These are phyloP conservation scores for Onychorhynchus coronatus DNA, from an alignment of 2,113 vertebrate species.

Conservation along the genomic window DNA sequence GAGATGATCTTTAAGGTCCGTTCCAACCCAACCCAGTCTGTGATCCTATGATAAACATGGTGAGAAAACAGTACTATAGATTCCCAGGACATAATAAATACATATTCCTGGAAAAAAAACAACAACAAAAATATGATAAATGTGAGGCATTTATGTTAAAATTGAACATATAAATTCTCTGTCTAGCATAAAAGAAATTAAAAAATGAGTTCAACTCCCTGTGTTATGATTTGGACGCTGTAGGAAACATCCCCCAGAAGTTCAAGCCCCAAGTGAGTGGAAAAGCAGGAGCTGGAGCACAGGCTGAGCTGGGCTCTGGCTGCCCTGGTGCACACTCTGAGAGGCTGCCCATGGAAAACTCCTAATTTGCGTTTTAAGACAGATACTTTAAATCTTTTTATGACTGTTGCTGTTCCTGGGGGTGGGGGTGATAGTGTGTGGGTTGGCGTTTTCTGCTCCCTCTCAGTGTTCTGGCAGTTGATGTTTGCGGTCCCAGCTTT, in stretches of 20 bases:
- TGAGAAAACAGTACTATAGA: neutral
- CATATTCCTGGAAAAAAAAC: neutral
- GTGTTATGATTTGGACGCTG: accelerated
- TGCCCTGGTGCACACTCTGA: neutral
- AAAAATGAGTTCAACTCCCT: neutral
- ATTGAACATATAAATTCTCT: neutral
- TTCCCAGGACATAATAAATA: neutral
- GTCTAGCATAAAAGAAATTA: neutral
- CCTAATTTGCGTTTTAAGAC: neutral
- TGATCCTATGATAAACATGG: neutral
- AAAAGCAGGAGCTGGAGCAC: neutral
- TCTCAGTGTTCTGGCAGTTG: neutral
- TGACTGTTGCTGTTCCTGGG: neutral
- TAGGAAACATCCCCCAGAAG: neutral
- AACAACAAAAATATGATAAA: neutral
- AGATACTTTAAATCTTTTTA: neutral
- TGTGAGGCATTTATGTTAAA: neutral
- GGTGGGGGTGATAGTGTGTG: neutral
- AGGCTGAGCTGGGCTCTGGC: neutral
- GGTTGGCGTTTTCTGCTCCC: neutral
- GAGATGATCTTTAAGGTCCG: neutral
- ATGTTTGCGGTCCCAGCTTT: neutral
- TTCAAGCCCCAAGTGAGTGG: neutral
- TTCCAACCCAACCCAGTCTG: neutral
- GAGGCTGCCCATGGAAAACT: neutral